Base-by-base conservation (phyloP, 2,888 invertebrate genomes). In the Euproctis similis region DNA sequence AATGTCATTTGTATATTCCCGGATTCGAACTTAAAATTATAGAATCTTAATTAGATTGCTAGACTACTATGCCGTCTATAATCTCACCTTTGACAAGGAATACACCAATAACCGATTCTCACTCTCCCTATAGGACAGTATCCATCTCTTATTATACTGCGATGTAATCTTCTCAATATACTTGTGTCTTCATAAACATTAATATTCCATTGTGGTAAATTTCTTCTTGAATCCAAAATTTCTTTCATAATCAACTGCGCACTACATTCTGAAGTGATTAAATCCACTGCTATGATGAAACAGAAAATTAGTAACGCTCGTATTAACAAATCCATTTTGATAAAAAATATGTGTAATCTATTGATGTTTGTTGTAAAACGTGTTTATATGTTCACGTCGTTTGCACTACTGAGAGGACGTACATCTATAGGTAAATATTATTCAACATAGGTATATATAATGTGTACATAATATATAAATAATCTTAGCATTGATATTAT, bases 61-160 rank as follows among this genome's bases (percentile, higher is more conserved):
- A n/a, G n/a, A n/a, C n/a, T n/a, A n/a, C n/a, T n/a, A n/a, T n/a
- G n/a, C 14, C 4, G 14, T 14, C 14, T 14, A 23, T 12, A 17
- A 6, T 3, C 25, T 25, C 18, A 26, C 26, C 12, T 26, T 3
- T 7, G 5, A 19, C 26, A 26, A 12, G 19, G 4, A 10, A 26
- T 6, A 26, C 26, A 26, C 19, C 18, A 26, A 4, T 3, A 4
- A 8, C 26, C 19, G 8, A 26, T 5, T 4, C 26, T 18, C 1
- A 19, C 8, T 2, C n/a, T 19, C 2, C 19, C 19, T 12, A 2
- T 2, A 1, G 26, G 19, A 19, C 26, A 26, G 4, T 18, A 19
- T 12, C 12, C 12, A 19, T n/a, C 12, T 8, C 12, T 26, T 11
- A 26, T 8, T 6, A 10, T n/a, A 19, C 19, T 9, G 2, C 26